Conservation (phyloP, 2,797 vertebrate genomes). For the Loriculus beryllinus region DNA sequence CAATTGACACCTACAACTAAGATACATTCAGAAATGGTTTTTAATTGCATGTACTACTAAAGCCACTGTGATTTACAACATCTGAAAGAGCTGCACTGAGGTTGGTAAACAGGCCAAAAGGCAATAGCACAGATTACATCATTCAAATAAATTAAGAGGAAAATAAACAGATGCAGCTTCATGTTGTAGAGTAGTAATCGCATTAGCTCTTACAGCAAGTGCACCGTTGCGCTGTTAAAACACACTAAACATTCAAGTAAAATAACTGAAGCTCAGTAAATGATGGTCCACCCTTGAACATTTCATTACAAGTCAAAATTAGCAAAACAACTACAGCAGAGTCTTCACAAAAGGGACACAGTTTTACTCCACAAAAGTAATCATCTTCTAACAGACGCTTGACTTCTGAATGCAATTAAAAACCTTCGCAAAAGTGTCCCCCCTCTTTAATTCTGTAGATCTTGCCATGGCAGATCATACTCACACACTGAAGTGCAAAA, state of each 20-base stretch:
- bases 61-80: constrained; percentile 2
- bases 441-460: background rate
- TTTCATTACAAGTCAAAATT: background rate
- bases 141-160: background rate
- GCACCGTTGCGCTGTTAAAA: background rate
- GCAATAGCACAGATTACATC: background rate
- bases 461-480: background rate
- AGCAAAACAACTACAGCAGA: background rate
- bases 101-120: background rate
- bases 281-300: background rate
- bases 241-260: background rate
- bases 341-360: background rate
- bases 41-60: background rate
- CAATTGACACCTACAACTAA: background rate
- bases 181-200: background rate
- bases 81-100: background rate
- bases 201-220: background rate
- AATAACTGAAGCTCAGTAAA: background rate
- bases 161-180: background rate
- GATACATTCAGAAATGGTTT: background rate
- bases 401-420: background rate
- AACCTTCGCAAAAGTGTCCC: background rate
- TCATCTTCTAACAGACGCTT: background rate
- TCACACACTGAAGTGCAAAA: background rate
- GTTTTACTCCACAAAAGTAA: background rate